Percentiles rank a stretch among this genome's conserved stretches.
phyloP scores from a whole-genome alignment of 2,888 invertebrate species.

The Alcis repandata region DNA sequence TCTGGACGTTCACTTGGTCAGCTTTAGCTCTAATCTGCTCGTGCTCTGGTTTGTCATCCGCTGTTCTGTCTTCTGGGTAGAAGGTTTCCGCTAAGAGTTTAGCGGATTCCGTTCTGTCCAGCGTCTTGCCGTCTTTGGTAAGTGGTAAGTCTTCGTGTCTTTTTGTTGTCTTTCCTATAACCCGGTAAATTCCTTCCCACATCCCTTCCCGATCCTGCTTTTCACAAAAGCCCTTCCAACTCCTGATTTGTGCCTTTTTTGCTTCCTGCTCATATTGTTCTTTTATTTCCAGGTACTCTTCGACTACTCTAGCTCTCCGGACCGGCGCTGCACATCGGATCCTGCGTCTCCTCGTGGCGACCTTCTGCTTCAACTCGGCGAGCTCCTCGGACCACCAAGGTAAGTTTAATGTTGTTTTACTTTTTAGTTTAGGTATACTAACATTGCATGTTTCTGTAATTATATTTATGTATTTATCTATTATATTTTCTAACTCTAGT shows the following conservation, averaged over 20 bases:
- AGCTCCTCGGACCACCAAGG: not conserved
- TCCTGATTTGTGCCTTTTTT: not conserved
- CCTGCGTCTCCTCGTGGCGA: not conserved
- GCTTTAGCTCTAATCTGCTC: too few species aligned
- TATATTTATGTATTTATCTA: not conserved
- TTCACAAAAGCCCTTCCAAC: not conserved
- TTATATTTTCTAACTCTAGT: not conserved
- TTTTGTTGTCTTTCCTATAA: not conserved
- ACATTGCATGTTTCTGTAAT: not conserved
- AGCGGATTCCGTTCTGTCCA: too few species aligned
- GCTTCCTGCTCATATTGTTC: not conserved
- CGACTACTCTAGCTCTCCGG: not conserved
- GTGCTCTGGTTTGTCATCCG: too few species aligned
- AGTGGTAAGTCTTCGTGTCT: too few species aligned
- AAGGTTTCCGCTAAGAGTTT: too few species aligned
- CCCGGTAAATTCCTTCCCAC: not conserved
- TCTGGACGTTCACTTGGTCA: too few species aligned
- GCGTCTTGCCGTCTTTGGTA: too few species aligned
- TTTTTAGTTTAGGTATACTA: too few species aligned
- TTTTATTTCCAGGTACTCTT: not conserved
- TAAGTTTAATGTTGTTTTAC: not conserved
- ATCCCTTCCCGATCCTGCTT: not conserved
- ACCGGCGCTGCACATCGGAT: not conserved
- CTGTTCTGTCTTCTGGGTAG: too few species aligned
- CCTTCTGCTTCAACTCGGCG: not conserved